Conservation (phyloP, 1,140 invertebrate species). For the Drosophila miranda region DNA sequence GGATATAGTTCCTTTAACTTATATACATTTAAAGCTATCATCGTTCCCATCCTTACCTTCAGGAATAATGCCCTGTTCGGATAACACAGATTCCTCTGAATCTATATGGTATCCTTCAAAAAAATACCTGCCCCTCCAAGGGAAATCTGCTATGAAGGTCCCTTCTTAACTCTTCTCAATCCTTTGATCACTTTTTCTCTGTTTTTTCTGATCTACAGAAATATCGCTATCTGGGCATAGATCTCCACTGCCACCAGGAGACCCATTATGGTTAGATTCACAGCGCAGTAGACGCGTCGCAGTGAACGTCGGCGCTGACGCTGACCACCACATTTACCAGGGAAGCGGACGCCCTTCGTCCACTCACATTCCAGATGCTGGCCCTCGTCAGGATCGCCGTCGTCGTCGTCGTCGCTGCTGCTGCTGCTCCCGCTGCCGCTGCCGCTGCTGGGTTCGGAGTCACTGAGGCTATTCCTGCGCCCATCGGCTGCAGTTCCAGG, state of each 20-base stretch:
- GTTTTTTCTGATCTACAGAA: conserved; percentile 50
- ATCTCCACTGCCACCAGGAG: conserved; percentile 76
- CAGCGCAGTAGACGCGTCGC: conserved; percentile 81
- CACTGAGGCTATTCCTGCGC: conserved; percentile 14
- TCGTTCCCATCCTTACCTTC: too few relatives aligned
- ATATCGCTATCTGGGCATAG: conserved; percentile 77
- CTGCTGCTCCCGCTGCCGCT: conserved; percentile 11
- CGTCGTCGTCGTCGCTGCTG: conserved; percentile 14
- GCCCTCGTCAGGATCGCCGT: conserved; percentile 44
- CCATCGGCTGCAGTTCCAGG: conserved; percentile 53
- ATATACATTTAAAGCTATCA: conserved; percentile 37
- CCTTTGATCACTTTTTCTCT: too few relatives aligned
- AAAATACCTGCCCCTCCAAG: background rate
- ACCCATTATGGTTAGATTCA: conserved; percentile 74
- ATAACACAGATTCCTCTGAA: background rate
- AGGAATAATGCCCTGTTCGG: conserved; percentile 2
- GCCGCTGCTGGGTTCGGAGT: conserved; percentile 12
- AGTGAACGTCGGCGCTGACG: conserved; percentile 81
- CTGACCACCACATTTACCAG: conserved; percentile 66
- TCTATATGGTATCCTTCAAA: background rate
- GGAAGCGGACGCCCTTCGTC: conserved; percentile 30
- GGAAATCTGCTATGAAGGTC: background rate
- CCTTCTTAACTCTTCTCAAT: background rate
- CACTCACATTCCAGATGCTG: conserved; percentile 49
- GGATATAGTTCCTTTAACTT: background rate